These are phyloP conservation scores for Artemisiospiza belli DNA, from an alignment of 2,113 vertebrate genomes.

Conservation along the genomic window DNA sequence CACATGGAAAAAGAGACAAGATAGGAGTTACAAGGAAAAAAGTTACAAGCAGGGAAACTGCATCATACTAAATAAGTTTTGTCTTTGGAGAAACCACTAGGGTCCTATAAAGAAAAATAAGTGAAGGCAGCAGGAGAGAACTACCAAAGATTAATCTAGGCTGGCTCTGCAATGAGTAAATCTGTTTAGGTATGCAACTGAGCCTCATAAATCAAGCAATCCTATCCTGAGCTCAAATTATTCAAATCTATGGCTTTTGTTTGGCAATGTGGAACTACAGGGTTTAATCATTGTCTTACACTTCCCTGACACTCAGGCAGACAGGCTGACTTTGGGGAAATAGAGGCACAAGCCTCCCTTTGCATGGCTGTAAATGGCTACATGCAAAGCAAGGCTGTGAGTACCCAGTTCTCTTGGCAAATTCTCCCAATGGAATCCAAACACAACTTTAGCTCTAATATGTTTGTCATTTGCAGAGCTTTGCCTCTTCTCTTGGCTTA, in stretches of 20 bases:
- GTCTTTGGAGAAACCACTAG: not conserved
- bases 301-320: not conserved
- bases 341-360: not conserved
- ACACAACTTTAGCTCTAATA: not conserved
- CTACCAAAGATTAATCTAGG: not conserved
- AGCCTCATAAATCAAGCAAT: not conserved
- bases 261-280: not conserved
- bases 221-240: not conserved
- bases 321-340: not conserved
- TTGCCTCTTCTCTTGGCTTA: not conserved
- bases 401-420: not conserved
- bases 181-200: not conserved
- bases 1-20: not conserved
- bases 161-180: not conserved
- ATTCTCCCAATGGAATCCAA: not conserved
- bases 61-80: not conserved
- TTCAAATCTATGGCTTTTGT: not conserved
- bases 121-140: not conserved
- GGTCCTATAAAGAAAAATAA: constrained; percentile 6
- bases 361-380: not conserved
- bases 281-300: not conserved
- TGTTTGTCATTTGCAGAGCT: not conserved
- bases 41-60: not conserved
- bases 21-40: not conserved
- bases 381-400: not conserved